These are phyloP conservation scores for Pollenia amentaria DNA, from an alignment of 2,888 invertebrate species.

Conservation along the genomic window DNA sequence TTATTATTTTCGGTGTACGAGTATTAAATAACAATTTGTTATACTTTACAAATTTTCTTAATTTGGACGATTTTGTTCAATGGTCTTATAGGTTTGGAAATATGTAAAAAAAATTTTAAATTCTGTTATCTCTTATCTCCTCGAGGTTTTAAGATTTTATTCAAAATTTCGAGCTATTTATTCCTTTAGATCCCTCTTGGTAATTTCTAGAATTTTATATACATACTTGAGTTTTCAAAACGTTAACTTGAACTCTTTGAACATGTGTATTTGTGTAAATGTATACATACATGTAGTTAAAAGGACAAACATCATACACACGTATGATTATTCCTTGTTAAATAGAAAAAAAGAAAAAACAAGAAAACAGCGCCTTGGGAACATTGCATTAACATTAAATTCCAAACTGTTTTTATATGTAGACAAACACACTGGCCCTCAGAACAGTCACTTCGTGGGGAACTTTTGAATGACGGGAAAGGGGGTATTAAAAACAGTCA, in stretches of 20 bases:
- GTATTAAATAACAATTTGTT: too few species aligned
- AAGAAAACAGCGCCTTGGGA: conserved; percentile 78
- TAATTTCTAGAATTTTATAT: neutral
- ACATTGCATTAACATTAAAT: conserved; percentile 82
- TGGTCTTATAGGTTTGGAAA: too few species aligned
- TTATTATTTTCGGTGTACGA: too few species aligned
- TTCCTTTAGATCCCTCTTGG: conserved; percentile 1
- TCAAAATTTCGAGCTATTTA: neutral
- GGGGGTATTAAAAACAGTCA: conserved; percentile 82
- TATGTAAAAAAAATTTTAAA: too few species aligned
- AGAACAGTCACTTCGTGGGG: neutral
- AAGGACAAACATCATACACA: conserved; percentile 33
- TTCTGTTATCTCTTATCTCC: too few species aligned
- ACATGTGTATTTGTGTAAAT: conserved; percentile 8
- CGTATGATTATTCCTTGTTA: conserved; percentile 31
- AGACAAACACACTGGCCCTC: conserved; percentile 7
- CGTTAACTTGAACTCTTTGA: conserved; percentile 29
- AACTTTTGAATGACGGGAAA: neutral
- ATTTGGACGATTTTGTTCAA: too few species aligned
- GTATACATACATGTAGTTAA: conserved; percentile 12
- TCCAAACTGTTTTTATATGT: conserved; percentile 75
- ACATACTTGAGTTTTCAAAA: conserved; percentile 13
- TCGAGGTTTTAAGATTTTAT: neutral
- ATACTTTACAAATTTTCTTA: too few species aligned
- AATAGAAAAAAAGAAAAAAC: conserved; percentile 36